Percentiles rank a stretch among this genome's conserved stretches.
Conservation (phyloP, 2,113 vertebrate genomes). For the Tympanuchus pallidicinctus region DNA sequence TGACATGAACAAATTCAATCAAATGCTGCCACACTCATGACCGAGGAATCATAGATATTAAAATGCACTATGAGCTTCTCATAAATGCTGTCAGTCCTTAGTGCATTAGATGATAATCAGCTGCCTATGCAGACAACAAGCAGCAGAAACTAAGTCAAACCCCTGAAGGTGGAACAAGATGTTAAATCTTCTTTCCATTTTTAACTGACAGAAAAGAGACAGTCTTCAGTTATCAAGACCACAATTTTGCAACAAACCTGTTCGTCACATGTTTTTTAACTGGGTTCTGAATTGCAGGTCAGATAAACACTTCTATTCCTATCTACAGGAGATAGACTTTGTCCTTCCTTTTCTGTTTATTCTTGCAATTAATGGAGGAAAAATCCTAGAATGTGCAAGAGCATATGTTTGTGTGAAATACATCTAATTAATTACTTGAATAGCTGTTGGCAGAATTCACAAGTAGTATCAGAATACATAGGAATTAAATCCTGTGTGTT, state of each 20-base stretch:
- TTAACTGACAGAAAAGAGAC: background rate
- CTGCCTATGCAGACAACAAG: background rate
- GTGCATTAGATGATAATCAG: background rate
- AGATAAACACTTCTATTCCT: conserved; percentile 29
- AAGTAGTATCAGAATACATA: background rate
- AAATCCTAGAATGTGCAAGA: background rate
- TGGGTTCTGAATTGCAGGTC: background rate
- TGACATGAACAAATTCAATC: background rate
- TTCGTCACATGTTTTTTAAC: background rate
- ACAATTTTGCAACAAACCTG: background rate
- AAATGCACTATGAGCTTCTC: background rate
- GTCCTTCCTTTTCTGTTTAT: background rate
- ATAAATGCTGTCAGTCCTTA: background rate
- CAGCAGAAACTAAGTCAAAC: background rate
- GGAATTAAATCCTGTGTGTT: background rate
- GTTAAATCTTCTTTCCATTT: background rate
- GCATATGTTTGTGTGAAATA: background rate
- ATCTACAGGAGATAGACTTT: background rate
- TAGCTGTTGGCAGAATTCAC: background rate
- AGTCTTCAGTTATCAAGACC: background rate
- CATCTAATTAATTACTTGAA: conserved; percentile 11
- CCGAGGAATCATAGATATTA: background rate
- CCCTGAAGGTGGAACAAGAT: background rate
- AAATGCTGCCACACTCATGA: background rate
- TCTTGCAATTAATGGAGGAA: conserved; percentile 1